A percentile compares a stretch with the other conserved stretches of the same genome.
Evolutionary conservation across 2,888 invertebrate genomes (phyloP).

Genomic region (Dendrolimus houi): DNA sequence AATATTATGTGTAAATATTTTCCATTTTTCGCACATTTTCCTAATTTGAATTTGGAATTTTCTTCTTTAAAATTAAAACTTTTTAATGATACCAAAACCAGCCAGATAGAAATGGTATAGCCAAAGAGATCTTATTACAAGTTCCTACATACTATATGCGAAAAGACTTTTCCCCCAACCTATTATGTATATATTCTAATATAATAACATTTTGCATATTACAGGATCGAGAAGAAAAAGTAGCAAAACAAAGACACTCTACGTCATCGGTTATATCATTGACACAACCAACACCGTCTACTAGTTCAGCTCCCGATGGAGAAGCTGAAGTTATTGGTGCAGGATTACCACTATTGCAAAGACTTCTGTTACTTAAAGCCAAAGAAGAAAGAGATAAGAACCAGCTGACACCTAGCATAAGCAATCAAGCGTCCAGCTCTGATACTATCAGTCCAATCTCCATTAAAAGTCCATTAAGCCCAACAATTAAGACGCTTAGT

Average conservation of each 20-base stretch:
- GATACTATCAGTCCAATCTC: slow-evolving; percentile 71
- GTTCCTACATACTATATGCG: no score
- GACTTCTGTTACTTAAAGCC: slow-evolving; percentile 84
- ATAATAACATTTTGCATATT: slow-evolving; percentile 8
- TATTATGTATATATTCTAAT: background rate
- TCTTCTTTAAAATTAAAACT: no score
- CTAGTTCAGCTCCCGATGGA: slow-evolving; percentile 73
- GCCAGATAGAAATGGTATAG: no score
- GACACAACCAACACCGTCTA: slow-evolving; percentile 77
- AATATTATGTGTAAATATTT: no score
- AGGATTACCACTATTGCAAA: slow-evolving; percentile 84
- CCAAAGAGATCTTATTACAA: no score
- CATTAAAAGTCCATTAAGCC: slow-evolving; percentile 68
- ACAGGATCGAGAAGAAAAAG: slow-evolving; percentile 72
- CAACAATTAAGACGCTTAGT: slow-evolving; percentile 65
- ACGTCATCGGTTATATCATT: slow-evolving; percentile 51
- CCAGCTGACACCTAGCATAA: slow-evolving; percentile 55
- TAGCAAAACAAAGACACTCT: slow-evolving; percentile 60
- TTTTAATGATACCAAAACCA: no score
- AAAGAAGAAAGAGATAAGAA: slow-evolving; percentile 81
- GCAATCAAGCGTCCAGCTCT: slow-evolving; percentile 68
- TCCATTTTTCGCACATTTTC: no score
- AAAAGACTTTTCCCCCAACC: no score
- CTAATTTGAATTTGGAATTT: no score
- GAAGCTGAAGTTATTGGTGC: slow-evolving; percentile 81